Evolutionary conservation across 2,797 vertebrate species (phyloP).

Genomic region (Margarornis squamiger): DNA sequence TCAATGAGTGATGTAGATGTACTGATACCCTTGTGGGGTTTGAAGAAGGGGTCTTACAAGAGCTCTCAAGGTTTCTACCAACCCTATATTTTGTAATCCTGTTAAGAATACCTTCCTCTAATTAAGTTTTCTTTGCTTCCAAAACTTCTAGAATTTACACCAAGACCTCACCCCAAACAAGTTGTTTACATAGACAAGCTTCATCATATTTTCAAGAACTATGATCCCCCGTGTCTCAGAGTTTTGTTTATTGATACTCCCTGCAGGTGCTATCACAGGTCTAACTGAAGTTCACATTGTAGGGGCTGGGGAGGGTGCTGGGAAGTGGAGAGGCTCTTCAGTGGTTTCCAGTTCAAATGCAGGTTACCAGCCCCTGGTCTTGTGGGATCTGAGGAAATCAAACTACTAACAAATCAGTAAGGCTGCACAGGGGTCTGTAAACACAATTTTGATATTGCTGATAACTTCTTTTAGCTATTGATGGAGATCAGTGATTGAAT

Average conservation of each 20-base stretch:
- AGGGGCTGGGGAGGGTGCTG: not conserved
- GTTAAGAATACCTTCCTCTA: not conserved
- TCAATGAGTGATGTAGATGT: not conserved
- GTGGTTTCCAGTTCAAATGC: not conserved
- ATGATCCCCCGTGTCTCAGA: not conserved
- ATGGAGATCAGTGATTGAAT: not conserved
- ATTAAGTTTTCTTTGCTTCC: not conserved
- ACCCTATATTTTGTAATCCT: not conserved
- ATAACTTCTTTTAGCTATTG: not conserved
- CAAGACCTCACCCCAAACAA: not conserved
- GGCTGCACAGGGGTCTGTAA: not conserved
- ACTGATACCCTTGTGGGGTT: not conserved
- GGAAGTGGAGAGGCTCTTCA: not conserved
- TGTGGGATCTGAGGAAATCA: not conserved
- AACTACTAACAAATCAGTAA: not conserved
- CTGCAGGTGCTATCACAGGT: not conserved
- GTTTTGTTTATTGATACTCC: not conserved
- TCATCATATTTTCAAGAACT: not conserved
- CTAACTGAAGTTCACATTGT: not conserved
- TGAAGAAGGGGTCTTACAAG: not conserved
- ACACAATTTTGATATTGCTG: not conserved
- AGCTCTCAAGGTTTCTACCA: not conserved
- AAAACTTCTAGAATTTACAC: not conserved
- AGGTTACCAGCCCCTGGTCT: not conserved
- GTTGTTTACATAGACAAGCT: not conserved